Evolutionary conservation across 2,888 invertebrate species (phyloP), one percentile per base, ranked within the genome.

Genomic region (Dusona sp.): DNA sequence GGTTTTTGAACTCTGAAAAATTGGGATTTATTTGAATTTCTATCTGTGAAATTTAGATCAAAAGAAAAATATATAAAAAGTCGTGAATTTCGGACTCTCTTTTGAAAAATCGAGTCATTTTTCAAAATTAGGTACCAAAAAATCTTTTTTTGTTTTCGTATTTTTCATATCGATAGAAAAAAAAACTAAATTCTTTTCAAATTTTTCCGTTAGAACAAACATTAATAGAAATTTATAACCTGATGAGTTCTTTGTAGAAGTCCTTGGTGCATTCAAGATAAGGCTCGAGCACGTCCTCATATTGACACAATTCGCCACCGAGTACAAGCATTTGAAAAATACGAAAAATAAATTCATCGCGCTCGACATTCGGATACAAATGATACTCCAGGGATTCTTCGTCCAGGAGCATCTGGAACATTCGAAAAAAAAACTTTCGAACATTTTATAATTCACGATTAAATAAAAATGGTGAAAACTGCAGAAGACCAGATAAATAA

Each of bases 231-330:
- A 57, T 11, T 48, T 65, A 33, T 79, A 67, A 94, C 95, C 93
- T 93, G 70, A 96, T 91, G 0, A 96, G 91, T 89, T 96, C 95
- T 89, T 96, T 96, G 90, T 96, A 96, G 8, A 96, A 86, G 38
- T 89, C 89, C 91, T 95, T 95, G 3, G 95, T 95, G 16, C 94
- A 89, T 45, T 95, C 93, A 16, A 96, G 89, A 89, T 96, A 96
- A 1, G 95, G 95, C 64, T 95, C 91, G 48, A 96, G 88, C 13
- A 89, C 92, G 87, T 96, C 95, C 89, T 96, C 96, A 90, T 94
- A 95, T 89, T 96, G 96, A 89, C 96, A 96, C 65, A 95, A 92
- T 45, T 92, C 91, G 1, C 96, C 96, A 7, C 96, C 96, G 13
- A 96, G 92, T 79, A 95, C 95, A n/a, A 96, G 87, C 90, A 95